Base-by-base conservation (phyloP, 1,140 invertebrate genomes). In the Heliothis subflexa region DNA sequence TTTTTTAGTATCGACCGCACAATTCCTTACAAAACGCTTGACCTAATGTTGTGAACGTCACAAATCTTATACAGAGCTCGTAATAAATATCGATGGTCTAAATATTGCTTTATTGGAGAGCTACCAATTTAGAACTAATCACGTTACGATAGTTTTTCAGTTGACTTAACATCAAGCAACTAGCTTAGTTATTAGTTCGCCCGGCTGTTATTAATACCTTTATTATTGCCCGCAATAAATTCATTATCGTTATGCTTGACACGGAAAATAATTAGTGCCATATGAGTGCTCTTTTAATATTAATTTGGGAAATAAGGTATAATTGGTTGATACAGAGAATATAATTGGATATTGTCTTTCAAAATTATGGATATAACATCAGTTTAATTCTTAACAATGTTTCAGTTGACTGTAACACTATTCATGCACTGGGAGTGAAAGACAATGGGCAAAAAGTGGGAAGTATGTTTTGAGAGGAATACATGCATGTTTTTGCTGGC, bases 121-220 rank as follows among this genome's bases (percentile, higher is more conserved):
- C 54, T 57, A 57, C 25, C 54, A 57, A 57, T 57, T 57, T 57
- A 21, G 54, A 57, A 57, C 54, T 57, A 57, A 57, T 57, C 10
- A 57, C 54, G 54, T 57, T 57, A 25, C 18, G 2, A 25, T 7
- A 9, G 54, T 25, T 25, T 57, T 57, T 57, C 18, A 21, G 54
- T 21, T 57, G 18, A 57, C 18, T 57, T 57, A 18, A 25, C 54
- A 57, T 57, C 18, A 21, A 25, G 0, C 16, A 9, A 7, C 54
- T 57, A 12, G 11, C 18, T 57, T n/a, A n/a, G 18, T 4, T 57
- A 25, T 57, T 57, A 57, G 18, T 57, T 52, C 25, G 52, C 10
- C 10, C 54, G 18, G 10, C 18, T 57, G 54, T 57, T 11, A n/a
- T 52, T 52, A 52, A 14, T 52, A 33, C 13, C n/a, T 52, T 52